Percentiles rank a stretch among this genome's conserved stretches.
Evolutionary conservation across 2,888 invertebrate genomes (phyloP).

Genomic region (Hecatera dysodea): DNA sequence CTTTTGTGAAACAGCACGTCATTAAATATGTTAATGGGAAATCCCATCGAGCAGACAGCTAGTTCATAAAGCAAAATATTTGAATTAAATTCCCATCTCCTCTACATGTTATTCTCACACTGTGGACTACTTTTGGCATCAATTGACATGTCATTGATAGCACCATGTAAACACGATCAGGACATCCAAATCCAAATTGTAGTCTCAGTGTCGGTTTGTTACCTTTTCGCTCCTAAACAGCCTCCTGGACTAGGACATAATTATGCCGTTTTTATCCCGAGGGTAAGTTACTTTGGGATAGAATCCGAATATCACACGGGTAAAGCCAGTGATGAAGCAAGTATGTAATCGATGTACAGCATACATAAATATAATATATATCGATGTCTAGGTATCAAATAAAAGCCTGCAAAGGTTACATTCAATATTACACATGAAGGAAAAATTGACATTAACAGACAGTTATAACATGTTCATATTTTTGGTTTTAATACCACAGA

Average conservation of each 20-base stretch:
- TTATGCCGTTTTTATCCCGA: too few species aligned
- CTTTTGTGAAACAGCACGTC: background rate
- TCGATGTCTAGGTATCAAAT: background rate
- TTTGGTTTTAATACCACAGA: background rate
- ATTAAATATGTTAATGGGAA: background rate
- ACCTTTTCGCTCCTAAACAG: too few species aligned
- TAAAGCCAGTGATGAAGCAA: background rate
- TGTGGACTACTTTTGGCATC: too few species aligned
- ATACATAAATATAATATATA: background rate
- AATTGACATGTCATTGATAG: background rate
- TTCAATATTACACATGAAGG: conserved; percentile 5
- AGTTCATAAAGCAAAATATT: background rate
- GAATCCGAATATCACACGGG: too few species aligned
- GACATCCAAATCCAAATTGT: background rate
- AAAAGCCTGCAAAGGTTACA: conserved; percentile 1
- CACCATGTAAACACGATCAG: too few species aligned
- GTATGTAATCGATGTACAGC: background rate
- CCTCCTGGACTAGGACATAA: too few species aligned
- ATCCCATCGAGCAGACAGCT: background rate
- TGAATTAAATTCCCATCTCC: background rate
- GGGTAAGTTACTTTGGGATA: too few species aligned
- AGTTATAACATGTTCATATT: background rate
- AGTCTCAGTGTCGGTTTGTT: too few species aligned
- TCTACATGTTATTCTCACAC: background rate
- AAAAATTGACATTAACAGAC: background rate